Base-by-base conservation (phyloP, 2,888 invertebrate genomes). In the Scaptomyza flava region DNA sequence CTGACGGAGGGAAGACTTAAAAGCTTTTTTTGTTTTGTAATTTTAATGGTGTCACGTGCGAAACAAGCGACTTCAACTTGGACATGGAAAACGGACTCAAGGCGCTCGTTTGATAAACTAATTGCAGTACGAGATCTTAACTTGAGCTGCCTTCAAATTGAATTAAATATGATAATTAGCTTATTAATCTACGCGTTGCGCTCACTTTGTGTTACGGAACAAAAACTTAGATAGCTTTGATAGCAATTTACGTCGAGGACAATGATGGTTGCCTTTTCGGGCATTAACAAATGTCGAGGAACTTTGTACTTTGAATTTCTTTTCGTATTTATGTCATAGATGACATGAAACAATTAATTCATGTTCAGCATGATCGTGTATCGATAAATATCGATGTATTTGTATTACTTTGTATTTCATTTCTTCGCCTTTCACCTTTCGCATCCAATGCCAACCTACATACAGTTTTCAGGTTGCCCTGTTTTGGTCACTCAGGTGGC, bases 111-210 rank as follows among this genome's bases (percentile, higher is more conserved):
- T 81, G 79, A 75, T 84, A 81, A 74, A 68, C 81, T 79, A 87
- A 87, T 84, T 82, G 71, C 50, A 12, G 57, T 61, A 14, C 54
- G 52, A 56, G 33, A 8, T 31, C 11, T 7, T 4, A 9, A 12
- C 63, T 54, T 52, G 47, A 46, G 56, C 74, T 36, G 74, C 57
- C 43, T 48, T 62, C 60, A 64, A 83, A 83, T 83, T 83, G 85
- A 84, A 83, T 87, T 81, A 75, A 68, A 81, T 82, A 79, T 81
- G 27, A 41, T 17, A 83, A 84, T 83, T 84, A 81, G 84, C 79
- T 75, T 81, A 83, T 84, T 83, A 38, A 14, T 75, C 62, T 61
- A 61, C 65, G 77, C 79, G 77, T 77, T 72, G 69, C 45, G 53
- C 59, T 53, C 79, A 6, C 5, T n/a, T 62, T 53, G 67, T 84